Base-by-base conservation (phyloP, 2,113 vertebrate species). In the Plectropomus leopardus region DNA sequence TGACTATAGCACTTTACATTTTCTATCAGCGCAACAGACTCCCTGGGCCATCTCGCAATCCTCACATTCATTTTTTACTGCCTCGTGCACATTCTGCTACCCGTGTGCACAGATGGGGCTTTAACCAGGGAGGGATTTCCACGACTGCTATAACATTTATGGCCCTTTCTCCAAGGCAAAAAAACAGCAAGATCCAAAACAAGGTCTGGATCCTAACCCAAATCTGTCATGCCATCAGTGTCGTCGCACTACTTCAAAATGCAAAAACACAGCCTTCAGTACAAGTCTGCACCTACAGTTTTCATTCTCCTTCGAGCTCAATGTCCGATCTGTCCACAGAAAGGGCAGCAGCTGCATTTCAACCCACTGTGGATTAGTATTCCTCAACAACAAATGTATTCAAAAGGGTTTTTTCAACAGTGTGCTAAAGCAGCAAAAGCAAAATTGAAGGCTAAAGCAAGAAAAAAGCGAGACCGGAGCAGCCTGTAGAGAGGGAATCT, bases 1-100 rank as follows among this genome's bases (percentile, higher is more conserved):
- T 92, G 91, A 92, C 89, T 91, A 89, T 83, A 86, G 90, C 89
- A 84, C 92, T 93, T 90, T 88, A 93, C 91, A 91, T 93, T 93
- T 92, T 88, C 90, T 87, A 84, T 86, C 92, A 80, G 82, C 77
- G 72, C 87, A 92, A 92, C 89, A 88, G 85, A 91, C 90, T 92
- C 87, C 72, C 83, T 44, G 80, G 77, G 88, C 91, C 84, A 77
- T 81, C 83, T 78, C 72, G 45, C 88, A 83, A 86, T 81, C 80
- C 87, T 69, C 72, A 40, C 86, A 65, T 80, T 84, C 78, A 85
- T 91, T 89, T 90, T 88, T 88, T 85, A 91, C 86, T 69, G 80
- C 76, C 76, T 68, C 15, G 5, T 19, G 32, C 83, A 66, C 80
- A 84, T 82, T 78, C 76, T 65, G 82, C 67, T 48, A 30, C 69